A percentile compares a stretch with the other conserved stretches of the same genome.
phyloP scores from a whole-genome alignment of 2,888 invertebrate species.

The Ditula angustiorana region DNA sequence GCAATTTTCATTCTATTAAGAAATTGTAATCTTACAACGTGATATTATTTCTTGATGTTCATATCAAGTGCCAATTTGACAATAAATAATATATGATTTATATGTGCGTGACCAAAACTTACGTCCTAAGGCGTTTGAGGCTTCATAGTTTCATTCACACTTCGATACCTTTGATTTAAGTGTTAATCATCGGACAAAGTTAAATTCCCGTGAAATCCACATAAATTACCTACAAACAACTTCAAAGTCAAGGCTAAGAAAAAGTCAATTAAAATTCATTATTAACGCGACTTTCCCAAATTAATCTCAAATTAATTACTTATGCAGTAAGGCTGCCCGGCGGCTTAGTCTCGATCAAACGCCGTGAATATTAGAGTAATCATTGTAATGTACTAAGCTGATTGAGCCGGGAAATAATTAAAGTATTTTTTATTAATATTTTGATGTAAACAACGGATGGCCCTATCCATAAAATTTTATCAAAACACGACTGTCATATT shows the following conservation, averaged over 20 bases:
- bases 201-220: too few species aligned
- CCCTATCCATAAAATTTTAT: too few species aligned
- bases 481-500: too few species aligned
- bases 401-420: not conserved
- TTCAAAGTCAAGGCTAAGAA: not conserved
- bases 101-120: too few species aligned
- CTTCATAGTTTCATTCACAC: too few species aligned
- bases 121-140: not conserved
- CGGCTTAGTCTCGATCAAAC: conserved; percentile 7
- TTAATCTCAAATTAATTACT: conserved; percentile 5
- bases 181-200: too few species aligned
- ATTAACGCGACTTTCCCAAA: not conserved
- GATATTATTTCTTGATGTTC: not conserved
- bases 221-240: not conserved
- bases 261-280: not conserved
- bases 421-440: not conserved
- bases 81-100: too few species aligned
- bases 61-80: too few species aligned
- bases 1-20: too few species aligned
- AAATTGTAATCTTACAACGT: too few species aligned
- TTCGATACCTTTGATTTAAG: too few species aligned
- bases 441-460: not conserved
- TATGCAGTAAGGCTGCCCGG: not conserved
- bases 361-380: conserved; percentile 29
- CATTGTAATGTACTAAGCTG: conserved; percentile 13